These are phyloP conservation scores for Coelopa frigida DNA, from an alignment of 1,140 invertebrate species.

Conservation along the genomic window DNA sequence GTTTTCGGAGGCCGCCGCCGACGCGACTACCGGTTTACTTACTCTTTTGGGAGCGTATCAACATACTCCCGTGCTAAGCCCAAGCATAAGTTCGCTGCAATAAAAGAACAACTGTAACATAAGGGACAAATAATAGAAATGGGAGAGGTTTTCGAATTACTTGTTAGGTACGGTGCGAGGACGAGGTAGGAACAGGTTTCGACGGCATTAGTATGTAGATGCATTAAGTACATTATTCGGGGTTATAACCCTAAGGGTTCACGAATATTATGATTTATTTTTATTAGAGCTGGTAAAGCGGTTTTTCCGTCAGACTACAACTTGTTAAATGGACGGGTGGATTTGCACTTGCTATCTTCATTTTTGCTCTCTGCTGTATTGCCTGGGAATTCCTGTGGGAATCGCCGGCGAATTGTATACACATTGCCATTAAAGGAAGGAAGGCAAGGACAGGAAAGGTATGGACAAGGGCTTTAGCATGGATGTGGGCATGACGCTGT, in stretches of 20 bases:
- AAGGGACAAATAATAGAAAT: background rate
- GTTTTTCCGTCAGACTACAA: conserved; percentile 29
- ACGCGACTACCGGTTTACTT: conserved; percentile 9
- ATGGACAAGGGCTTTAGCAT: too few relatives aligned
- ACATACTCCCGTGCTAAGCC: conserved; percentile 17
- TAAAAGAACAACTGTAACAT: conserved; percentile 8
- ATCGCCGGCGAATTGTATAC: conserved; percentile 13
- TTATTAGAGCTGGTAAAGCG: conserved; percentile 44
- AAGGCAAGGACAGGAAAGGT: too few relatives aligned
- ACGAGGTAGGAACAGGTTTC: conserved; percentile 19
- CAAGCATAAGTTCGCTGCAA: background rate
- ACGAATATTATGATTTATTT: conserved; percentile 46
- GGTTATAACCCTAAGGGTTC: conserved; percentile 38
- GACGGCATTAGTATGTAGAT: conserved; percentile 44
- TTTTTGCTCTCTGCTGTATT: conserved; percentile 45
- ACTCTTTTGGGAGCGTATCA: conserved; percentile 42
- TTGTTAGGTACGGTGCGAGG: conserved; percentile 20
- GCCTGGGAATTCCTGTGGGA: conserved; percentile 43
- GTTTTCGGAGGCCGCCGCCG: conserved; percentile 3
- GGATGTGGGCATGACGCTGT: background rate
- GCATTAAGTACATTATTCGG: conserved; percentile 44
- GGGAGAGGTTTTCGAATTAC: conserved; percentile 2
- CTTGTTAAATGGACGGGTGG: conserved; percentile 45
- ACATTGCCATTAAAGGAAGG: conserved; percentile 9
- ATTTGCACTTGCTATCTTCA: conserved; percentile 44